Conservation (phyloP, 2,797 vertebrate genomes). For the Enteromius afrohamiltoni region DNA sequence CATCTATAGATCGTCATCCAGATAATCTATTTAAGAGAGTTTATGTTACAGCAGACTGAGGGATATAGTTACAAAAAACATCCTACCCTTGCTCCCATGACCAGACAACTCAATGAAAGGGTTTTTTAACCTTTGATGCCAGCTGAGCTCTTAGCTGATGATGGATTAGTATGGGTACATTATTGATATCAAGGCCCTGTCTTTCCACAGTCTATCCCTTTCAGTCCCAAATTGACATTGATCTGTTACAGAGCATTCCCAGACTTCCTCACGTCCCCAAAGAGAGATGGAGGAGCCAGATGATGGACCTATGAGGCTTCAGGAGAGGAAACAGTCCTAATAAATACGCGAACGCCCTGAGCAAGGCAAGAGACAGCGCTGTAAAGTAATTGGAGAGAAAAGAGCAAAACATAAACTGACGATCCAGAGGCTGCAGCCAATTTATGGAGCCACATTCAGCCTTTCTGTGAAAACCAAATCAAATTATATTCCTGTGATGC, state of each 20-base stretch:
- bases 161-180: slow-evolving; percentile 56
- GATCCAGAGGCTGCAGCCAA: slow-evolving; percentile 28
- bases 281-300: slow-evolving; percentile 31
- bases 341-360: slow-evolving; percentile 18
- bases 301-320: slow-evolving; percentile 37
- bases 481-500: slow-evolving; percentile 22
- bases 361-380: slow-evolving; percentile 9
- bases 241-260: slow-evolving; percentile 48
- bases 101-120: slow-evolving; percentile 39
- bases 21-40: slow-evolving; percentile 5
- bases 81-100: slow-evolving; percentile 12
- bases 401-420: slow-evolving; percentile 43
- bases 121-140: slow-evolving; percentile 55
- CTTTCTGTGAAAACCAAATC: slow-evolving; percentile 36
- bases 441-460: slow-evolving; percentile 11
- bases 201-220: slow-evolving; percentile 36
- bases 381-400: slow-evolving; percentile 32
- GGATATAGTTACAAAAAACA: slow-evolving; percentile 25
- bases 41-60: slow-evolving; percentile 18
- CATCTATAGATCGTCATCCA: not conserved
- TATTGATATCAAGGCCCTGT: slow-evolving; percentile 55
- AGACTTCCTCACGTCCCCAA: slow-evolving; percentile 32
- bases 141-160: slow-evolving; percentile 50
- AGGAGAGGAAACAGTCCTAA: slow-evolving; percentile 47
- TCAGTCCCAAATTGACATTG: slow-evolving; percentile 48